phyloP scores from a whole-genome alignment of 2,797 vertebrate species.

The Sparidentex hasta region DNA sequence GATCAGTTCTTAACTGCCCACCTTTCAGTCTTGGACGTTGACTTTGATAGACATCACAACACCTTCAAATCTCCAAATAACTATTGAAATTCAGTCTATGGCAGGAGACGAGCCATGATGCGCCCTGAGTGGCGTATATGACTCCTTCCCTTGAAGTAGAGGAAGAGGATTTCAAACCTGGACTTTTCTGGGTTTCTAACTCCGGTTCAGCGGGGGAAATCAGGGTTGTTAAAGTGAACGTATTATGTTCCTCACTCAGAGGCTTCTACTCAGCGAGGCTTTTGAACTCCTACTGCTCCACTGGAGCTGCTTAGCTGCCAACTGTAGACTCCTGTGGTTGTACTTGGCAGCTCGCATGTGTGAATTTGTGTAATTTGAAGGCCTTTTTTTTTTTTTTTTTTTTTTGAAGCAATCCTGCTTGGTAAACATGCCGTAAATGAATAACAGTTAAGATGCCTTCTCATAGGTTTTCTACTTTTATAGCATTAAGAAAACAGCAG shows the following conservation, averaged over 20 bases:
- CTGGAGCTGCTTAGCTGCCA: constrained; percentile 63
- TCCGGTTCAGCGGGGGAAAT: constrained; percentile 53
- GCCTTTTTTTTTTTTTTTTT: constrained; percentile 28
- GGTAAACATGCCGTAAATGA: constrained; percentile 49
- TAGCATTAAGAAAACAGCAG: constrained; percentile 1
- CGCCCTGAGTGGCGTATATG: neutral
- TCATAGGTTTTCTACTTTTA: neutral
- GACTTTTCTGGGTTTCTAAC: constrained; percentile 38
- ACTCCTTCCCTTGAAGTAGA: constrained; percentile 5
- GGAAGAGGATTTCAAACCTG: constrained; percentile 19
- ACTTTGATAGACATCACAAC: constrained; percentile 1
- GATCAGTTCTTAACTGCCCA: neutral
- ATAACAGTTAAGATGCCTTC: constrained; percentile 16
- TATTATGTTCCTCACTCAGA: constrained; percentile 54
- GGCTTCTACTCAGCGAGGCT: constrained; percentile 45
- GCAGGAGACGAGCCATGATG: constrained; percentile 9
- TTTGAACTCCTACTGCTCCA: constrained; percentile 62
- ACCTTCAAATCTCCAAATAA: constrained; percentile 18
- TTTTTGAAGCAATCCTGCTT: constrained; percentile 26
- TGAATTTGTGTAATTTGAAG: constrained; percentile 63
- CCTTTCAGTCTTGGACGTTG: neutral
- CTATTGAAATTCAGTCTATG: constrained; percentile 23
- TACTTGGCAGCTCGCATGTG: constrained; percentile 66
- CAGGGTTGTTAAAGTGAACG: constrained; percentile 43
- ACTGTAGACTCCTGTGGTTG: constrained; percentile 64